Conservation (phyloP, 1,140 invertebrate genomes). For the Tribolium castaneum region DNA sequence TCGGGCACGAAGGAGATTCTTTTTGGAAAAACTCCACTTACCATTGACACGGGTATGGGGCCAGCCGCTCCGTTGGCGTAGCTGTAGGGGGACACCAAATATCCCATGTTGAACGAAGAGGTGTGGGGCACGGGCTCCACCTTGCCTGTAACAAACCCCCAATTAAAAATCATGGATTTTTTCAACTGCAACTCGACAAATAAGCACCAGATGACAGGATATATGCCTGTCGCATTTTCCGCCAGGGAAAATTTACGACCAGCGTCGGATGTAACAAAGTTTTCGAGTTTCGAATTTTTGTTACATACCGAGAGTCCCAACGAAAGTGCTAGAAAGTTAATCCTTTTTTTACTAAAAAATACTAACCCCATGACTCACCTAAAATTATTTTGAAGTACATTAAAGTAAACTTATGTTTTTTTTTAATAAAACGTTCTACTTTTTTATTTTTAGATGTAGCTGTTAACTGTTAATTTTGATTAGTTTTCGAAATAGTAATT, state of each 20-base stretch:
- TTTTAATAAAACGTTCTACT: no score
- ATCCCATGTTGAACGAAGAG: conserved; percentile 89
- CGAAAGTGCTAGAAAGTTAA: no score
- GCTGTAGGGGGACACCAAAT: conserved; percentile 87
- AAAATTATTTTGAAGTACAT: no score
- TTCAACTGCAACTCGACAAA: background rate
- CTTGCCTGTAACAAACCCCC: conserved; percentile 75
- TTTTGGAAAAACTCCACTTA: conserved; percentile 68
- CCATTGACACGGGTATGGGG: conserved; percentile 88
- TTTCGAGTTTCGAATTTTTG: no score
- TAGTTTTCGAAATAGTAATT: no score
- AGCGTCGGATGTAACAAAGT: no score
- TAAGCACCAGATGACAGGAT: background rate
- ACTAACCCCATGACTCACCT: no score
- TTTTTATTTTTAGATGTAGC: no score
- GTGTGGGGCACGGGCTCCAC: conserved; percentile 85
- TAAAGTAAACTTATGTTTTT: no score
- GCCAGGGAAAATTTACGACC: background rate
- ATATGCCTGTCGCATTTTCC: background rate
- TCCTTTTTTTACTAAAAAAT: no score
- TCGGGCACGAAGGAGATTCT: background rate
- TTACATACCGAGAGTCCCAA: no score
- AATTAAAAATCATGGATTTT: background rate
- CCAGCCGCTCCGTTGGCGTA: conserved; percentile 88
- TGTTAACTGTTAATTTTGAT: no score